Base-by-base conservation (phyloP, 2,888 invertebrate species). In the Drosophila mimica region DNA sequence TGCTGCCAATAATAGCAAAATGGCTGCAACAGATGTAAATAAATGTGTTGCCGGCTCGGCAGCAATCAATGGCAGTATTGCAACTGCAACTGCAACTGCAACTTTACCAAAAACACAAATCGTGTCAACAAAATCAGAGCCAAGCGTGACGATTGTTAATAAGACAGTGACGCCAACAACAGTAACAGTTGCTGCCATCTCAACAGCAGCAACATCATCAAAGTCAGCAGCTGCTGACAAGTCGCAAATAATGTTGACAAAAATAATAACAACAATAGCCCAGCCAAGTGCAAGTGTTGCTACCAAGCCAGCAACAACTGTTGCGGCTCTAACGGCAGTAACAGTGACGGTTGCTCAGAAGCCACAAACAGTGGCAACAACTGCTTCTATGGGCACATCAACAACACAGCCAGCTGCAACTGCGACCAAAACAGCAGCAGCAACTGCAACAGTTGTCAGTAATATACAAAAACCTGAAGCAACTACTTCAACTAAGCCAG, bases 1-100 rank as follows among this genome's bases (percentile, higher is more conserved):
- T 52, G 60, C 58, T 34, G 70, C 46, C 28, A 48, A 38, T 62
- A 38, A n/a, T 13, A 53, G 56, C 33, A 65, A 64, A 34, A 31
- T 17, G 11, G 48, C 56, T 43, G 56, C 66, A 67, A 48, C 63
- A 53, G 40, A 48, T 65, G 58, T 15, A 33, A 56, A 46, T 54
- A 34, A 40, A 28, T 31, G 36, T 59, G 61, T 40, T 36, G 54
- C 48, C 20, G 34, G 48, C 49, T 40, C 59, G 30, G 38, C 73
- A 64, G 58, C 79, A 73, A 64, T 61, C 51, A 63, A 64, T 61
- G 74, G 57, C 54, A 66, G 54, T 43, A 57, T 71, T 36, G 40
- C 48, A 46, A 51, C 40, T 57, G 57, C 77, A 67, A 51, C 40
- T 57, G 57, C 77, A 67, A 31, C 48, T 56, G 49, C 38, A 17